Conservation (phyloP, 35 echinoderm and acorn worm genomes). For the Ophioderma brevispina region DNA sequence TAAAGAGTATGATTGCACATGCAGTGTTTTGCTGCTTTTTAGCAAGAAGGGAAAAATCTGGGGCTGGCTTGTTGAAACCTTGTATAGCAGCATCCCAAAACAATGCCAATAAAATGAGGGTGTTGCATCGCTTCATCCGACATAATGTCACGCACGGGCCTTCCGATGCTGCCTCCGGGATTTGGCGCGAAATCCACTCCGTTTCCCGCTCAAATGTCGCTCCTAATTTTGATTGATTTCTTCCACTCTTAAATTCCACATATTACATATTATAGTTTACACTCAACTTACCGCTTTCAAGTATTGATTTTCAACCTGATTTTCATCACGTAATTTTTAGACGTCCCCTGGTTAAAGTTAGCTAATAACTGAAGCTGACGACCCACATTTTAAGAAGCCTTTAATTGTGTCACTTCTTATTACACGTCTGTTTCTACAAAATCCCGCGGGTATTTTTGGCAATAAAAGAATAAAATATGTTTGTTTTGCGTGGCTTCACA, state of each 20-base stretch:
- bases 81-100: neutral
- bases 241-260: neutral
- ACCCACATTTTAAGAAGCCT: slow-evolving; percentile 4
- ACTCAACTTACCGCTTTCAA: neutral
- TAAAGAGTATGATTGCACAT: too few species aligned
- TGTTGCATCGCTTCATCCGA: neutral
- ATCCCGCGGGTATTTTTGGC: neutral
- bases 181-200: neutral
- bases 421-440: neutral
- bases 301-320: neutral
- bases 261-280: neutral
- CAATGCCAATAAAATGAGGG: neutral
- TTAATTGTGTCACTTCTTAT: slow-evolving; percentile 3
- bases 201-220: neutral
- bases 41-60: too few species aligned
- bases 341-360: neutral
- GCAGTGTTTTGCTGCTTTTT: too few species aligned
- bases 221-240: slow-evolving; percentile 1
- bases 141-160: neutral
- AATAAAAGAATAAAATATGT: slow-evolving; percentile 16
- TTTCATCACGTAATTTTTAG: neutral
- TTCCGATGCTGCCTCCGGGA: neutral
- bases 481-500: slow-evolving; percentile 12
- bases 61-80: too few species aligned
- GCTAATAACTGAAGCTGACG: neutral